Evolutionary conservation across 23 tunicate species (phyloP).

Genomic region (Halocynthia aurantium): DNA sequence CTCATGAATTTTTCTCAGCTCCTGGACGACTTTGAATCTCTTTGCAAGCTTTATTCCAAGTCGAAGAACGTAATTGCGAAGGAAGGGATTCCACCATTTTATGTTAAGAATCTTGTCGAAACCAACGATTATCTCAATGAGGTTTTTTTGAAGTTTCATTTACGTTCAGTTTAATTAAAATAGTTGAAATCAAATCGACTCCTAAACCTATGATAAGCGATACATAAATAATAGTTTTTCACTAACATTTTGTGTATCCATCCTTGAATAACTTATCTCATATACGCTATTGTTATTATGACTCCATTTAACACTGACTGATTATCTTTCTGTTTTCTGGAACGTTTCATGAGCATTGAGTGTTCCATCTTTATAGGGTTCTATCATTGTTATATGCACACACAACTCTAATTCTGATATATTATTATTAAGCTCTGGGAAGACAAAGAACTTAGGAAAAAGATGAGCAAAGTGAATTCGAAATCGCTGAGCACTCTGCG

Average conservation of each 20-base stretch:
- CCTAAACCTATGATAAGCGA: too few relatives aligned
- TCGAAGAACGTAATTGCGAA: conserved; percentile 63
- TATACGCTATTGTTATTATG: too few relatives aligned
- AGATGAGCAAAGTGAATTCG: conserved; percentile 62
- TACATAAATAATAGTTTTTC: too few relatives aligned
- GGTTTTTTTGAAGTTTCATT: background rate
- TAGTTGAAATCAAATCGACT: too few relatives aligned
- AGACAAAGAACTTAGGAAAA: conserved; percentile 70
- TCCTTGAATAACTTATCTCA: too few relatives aligned
- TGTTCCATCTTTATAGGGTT: too few relatives aligned
- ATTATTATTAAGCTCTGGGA: conserved; percentile 47
- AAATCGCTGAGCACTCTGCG: conserved; percentile 46
- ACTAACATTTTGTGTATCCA: too few relatives aligned
- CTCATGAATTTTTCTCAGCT: conserved; percentile 20
- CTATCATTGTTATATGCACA: too few relatives aligned
- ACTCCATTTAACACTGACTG: too few relatives aligned
- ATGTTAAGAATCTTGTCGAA: conserved; percentile 56
- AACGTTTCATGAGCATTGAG: too few relatives aligned
- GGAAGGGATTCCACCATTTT: conserved; percentile 91
- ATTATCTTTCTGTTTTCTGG: too few relatives aligned
- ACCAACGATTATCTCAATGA: conserved; percentile 76
- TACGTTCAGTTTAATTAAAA: background rate
- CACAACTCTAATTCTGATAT: too few relatives aligned
- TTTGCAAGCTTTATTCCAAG: conserved; percentile 54
- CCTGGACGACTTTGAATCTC: conserved; percentile 69